Base-by-base conservation (phyloP, 2,797 vertebrate genomes). In the Silurus aristotelis region DNA sequence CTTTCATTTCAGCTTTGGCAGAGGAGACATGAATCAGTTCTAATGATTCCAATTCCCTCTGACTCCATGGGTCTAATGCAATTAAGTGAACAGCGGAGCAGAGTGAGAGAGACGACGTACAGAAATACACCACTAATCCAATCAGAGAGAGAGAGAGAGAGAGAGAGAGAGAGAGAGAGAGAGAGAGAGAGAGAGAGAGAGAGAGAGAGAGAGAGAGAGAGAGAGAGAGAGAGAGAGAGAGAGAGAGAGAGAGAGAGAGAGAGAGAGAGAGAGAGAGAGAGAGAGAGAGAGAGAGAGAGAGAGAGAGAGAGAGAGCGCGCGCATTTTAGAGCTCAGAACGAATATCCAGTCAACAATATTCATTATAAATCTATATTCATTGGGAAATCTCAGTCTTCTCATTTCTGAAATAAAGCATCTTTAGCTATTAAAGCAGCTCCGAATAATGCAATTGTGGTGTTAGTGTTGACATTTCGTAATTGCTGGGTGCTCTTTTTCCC, bases 81-180 rank as follows among this genome's bases (percentile, higher is more conserved):
- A 94, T 95, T 94, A 93, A 93, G 88, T 92, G 84, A 90, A 90
- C 92, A 92, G 89, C 89, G 88, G 93, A 91, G 89, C 92, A 87
- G 86, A 85, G 81, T 78, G 90, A 92, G 88, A 61, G 71, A 85
- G 83, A 86, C 48, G 64, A 85, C 82, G 84, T 89, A 72, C 86
- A 89, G 89, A 90, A 90, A 91, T 88, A 89, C 88, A 89, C 89
- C 88, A 90, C 91, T 92, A 93, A 93, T 93, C 91, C 92, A 92
- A 92, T 95, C 89, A 91, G 92, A 90, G 80, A 86, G 66, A 58
- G 60, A 38, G 27, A 64, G n/a, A 13, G 84, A 91, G 92, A 89
- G 80, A 85, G 66, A 58, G 60, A 38, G 27, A 56, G n/a, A 8
- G 64, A 91, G 91, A 88, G 81, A 85, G 88, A 61, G 71, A 84